Conservation (phyloP, 2,113 vertebrate genomes). For the Mungos mungo region DNA sequence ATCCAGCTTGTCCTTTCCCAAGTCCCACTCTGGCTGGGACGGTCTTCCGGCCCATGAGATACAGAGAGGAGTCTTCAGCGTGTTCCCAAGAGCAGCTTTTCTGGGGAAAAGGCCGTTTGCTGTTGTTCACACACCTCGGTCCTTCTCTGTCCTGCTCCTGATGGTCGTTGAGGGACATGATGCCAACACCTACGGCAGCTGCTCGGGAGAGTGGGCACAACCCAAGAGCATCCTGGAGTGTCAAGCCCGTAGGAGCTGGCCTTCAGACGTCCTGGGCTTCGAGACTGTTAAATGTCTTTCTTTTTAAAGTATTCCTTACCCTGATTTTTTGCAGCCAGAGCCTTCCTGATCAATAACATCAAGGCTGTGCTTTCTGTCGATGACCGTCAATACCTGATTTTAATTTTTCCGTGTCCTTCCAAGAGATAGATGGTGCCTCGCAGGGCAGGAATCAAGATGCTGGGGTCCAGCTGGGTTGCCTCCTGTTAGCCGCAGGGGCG, state of each 20-base stretch:
- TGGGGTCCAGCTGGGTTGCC: accelerated
- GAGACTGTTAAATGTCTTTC: background rate
- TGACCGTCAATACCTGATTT: too few species aligned
- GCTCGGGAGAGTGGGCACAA: accelerated
- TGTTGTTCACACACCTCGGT: accelerated
- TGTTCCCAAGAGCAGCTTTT: too few species aligned
- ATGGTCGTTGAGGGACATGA: background rate
- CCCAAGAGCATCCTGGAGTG: accelerated
- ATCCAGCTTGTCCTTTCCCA: background rate
- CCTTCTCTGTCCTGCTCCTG: background rate
- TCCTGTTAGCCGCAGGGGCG: too few species aligned
- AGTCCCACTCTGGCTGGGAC: background rate
- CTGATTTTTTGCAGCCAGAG: background rate
- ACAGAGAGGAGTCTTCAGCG: background rate
- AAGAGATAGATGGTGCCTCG: accelerated
- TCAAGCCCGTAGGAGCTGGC: accelerated
- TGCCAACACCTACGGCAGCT: too few species aligned
- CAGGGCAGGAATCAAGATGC: background rate
- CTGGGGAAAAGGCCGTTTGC: too few species aligned
- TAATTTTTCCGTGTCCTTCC: background rate
- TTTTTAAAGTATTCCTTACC: background rate
- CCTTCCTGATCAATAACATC: too few species aligned
- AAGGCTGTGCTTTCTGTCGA: background rate
- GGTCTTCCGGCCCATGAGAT: background rate
- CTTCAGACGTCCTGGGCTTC: background rate